Base-by-base conservation (phyloP, 2,797 vertebrate species). In the Xenopus petersii region DNA sequence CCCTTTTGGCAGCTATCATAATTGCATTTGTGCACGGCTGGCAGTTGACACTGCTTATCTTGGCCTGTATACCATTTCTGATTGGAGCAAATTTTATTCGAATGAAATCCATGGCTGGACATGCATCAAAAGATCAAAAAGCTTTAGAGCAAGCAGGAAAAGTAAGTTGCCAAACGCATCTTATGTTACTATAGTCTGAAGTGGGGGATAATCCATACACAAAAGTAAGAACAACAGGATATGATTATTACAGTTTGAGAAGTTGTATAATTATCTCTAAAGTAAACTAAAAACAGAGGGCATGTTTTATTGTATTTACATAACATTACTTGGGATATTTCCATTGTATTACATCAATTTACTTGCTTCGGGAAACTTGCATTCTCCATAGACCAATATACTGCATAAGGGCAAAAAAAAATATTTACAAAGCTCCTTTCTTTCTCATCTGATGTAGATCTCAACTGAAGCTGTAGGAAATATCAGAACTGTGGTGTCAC, bases 31-130 rank as follows among this genome's bases (percentile, higher is more conserved):
- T 86, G 65, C 82, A 83, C 33, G 75, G 82, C 81, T 94, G 91
- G 92, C 92, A 92, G 76, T 81, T 92, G 73, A 85, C 85, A 59
- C 83, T 91, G 81, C 81, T 92, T 79, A 86, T 92, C 77, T 85
- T 93, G 81, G 88, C 86, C 73, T 88, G 85, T 61, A 56, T 88
- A 82, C 86, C 83, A 79, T 87, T 91, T 56, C 67, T 90, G 82
- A 81, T 86, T 70, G 87, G 80, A 82, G 81, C 89, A 83, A 88
- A 87, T 64, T 70, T 84, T 48, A 86, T 91, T 77, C 84, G 83
- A 77, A 80, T 84, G 80, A 87, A 75, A 76, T 88, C 90, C 70
- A 81, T 83, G 80, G 68, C 82, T 81, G 89, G 92, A 82, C 88
- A 86, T 66, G 81, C 85, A 47, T 86, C 86, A 80, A 88, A 91